Evolutionary conservation across 92 coral and sea anemone species (phyloP), one percentile per base, ranked within the genome.

Genomic region (Paramuricea clavata): DNA sequence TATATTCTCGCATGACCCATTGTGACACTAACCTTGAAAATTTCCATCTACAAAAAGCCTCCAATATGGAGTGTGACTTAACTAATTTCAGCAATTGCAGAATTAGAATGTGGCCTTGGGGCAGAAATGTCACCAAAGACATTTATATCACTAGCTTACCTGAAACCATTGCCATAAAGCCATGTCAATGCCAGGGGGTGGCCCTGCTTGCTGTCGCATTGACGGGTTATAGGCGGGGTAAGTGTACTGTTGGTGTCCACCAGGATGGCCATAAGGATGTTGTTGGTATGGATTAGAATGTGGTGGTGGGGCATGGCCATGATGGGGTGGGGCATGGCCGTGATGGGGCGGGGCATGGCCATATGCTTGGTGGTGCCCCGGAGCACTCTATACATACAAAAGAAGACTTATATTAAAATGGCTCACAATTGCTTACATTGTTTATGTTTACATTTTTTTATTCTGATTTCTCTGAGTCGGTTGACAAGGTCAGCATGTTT

Each of bases 161-260:
- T 95, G 97, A 75, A 95, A 95, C 98, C 98, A 95, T 16, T 92
- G 95, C 98, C 98, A 95, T 47, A 95, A 88, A 12, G 88, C 78
- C 62, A 93, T 92, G 81, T 95, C 98, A 71, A 95, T 61, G 43
- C 98, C 98, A 74, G 97, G 97, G 25, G 98, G 98, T 60, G 98
- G 97, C 16, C 91, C 93, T 67, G 87, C 86, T 65, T 90, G 91
- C 23, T 86, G 91, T 23, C 90, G 84, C 87, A 83, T 83, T 32
- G 92, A 92, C 41, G 93, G 92, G 69, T 81, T 93, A 30, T 86
- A 86, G 43, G 83, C 76, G 22, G 87, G 91, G 64, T 76, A 76
- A 3, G 82, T 76, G 64, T 50, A 76, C 15, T 16, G 68, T 32
- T 76, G 82, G 68, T 76, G 60, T 16, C 72, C 72, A 11, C n/a